phyloP scores from a whole-genome alignment of 2,113 vertebrate genomes.

The Acinonyx jubatus region DNA sequence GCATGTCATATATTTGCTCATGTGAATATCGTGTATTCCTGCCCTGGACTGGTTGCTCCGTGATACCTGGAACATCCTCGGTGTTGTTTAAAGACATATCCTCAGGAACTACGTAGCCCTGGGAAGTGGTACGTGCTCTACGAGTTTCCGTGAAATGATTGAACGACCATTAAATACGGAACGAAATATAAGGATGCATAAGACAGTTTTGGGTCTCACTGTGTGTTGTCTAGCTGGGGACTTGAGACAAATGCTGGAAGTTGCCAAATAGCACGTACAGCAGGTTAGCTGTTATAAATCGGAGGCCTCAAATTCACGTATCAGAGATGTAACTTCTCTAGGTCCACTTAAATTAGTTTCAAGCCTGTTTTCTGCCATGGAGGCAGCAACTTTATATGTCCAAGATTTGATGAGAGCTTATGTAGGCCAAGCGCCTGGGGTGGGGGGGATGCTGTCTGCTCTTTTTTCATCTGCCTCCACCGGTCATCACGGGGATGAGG shows the following conservation, averaged over 20 bases:
- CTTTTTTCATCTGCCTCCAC: not conserved
- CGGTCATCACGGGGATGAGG: fast-evolving
- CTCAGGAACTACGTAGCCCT: not conserved
- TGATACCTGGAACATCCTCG: not conserved
- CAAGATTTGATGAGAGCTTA: not conserved
- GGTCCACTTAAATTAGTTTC: not conserved
- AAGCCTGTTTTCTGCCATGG: not conserved
- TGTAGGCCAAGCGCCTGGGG: not conserved
- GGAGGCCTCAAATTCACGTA: not conserved
- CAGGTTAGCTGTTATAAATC: not conserved
- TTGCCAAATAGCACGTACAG: not conserved
- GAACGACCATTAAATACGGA: not conserved
- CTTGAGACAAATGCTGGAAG: not conserved
- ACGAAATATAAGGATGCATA: not conserved
- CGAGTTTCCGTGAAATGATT: not conserved
- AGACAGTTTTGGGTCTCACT: not conserved
- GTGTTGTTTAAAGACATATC: not conserved
- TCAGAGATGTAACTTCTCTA: not conserved
- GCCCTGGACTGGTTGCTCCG: not conserved
- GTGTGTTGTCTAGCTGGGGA: not conserved
- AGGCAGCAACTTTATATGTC: not conserved
- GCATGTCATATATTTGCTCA: not conserved
- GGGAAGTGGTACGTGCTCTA: not conserved
- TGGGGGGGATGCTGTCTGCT: not conserved
- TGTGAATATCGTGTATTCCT: not conserved